phyloP scores from a whole-genome alignment of 1,140 invertebrate species.

The Eriosoma lanigerum region DNA sequence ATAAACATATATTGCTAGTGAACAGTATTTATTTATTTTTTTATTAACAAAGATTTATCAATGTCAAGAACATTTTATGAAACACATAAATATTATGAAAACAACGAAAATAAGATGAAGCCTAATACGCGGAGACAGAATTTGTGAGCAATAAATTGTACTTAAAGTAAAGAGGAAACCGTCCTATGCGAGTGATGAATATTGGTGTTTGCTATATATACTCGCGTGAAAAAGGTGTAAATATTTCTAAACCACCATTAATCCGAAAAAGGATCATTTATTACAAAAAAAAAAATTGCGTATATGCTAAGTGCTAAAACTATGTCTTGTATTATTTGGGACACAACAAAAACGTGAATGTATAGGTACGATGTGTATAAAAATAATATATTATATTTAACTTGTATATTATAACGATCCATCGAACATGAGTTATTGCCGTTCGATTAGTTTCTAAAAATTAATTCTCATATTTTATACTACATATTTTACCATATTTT shows the following conservation, averaged over 20 bases:
- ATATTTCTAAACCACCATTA: constrained; percentile 23
- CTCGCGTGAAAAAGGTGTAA: neutral
- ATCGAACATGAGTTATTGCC: too few species aligned
- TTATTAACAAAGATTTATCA: constrained; percentile 30
- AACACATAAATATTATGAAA: constrained; percentile 36
- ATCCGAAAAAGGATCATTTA: constrained; percentile 28
- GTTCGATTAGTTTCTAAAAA: too few species aligned
- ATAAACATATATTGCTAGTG: neutral
- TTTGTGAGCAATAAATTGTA: constrained; percentile 37
- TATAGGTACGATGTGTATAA: neutral
- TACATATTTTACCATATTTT: too few species aligned
- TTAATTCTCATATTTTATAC: too few species aligned
- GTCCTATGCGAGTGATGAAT: constrained; percentile 17
- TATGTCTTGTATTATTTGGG: too few species aligned
- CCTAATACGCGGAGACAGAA: constrained; percentile 47
- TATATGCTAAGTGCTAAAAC: neutral
- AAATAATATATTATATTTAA: constrained; percentile 4
- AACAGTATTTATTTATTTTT: neutral
- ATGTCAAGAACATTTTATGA: constrained; percentile 37
- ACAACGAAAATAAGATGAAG: constrained; percentile 40
- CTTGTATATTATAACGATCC: too few species aligned
- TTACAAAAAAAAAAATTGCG: neutral
- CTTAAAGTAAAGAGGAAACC: constrained; percentile 37
- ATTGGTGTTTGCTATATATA: constrained; percentile 4
- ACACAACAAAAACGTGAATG: neutral